phyloP scores from a whole-genome alignment of 1,140 invertebrate species.

The Lepidurus apus region DNA sequence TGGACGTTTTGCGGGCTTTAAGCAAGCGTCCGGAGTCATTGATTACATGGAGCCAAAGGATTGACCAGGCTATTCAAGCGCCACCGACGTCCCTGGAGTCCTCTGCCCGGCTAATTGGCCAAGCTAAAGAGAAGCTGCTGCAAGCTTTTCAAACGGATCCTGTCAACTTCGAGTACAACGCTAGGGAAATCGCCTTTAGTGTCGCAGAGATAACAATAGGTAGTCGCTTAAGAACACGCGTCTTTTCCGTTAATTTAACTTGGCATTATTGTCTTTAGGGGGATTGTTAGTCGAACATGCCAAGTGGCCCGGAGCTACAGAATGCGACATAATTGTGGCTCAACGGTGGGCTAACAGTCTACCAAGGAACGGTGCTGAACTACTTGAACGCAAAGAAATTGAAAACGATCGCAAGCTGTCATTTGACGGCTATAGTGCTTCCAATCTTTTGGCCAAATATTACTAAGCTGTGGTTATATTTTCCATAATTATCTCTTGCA shows the following conservation, averaged over 20 bases:
- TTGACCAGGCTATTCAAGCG: constrained; percentile 27
- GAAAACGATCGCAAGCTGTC: not conserved
- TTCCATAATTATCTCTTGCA: too few species aligned
- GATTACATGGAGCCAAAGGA: constrained; percentile 40
- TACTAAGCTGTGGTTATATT: not conserved
- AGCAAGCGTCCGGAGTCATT: constrained; percentile 49
- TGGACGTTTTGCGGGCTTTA: constrained; percentile 55
- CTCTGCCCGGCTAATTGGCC: constrained; percentile 30
- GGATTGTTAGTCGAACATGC: constrained; percentile 48
- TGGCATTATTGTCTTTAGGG: constrained; percentile 39
- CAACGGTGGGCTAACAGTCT: constrained; percentile 34
- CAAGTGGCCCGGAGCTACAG: constrained; percentile 38
- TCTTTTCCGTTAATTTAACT: constrained; percentile 30
- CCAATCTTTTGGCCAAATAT: constrained; percentile 10
- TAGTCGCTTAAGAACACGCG: constrained; percentile 36
- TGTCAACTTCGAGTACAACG: constrained; percentile 43
- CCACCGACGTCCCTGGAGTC: not conserved
- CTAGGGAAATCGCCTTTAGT: constrained; percentile 49
- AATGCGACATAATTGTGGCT: constrained; percentile 42
- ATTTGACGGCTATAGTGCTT: not conserved
- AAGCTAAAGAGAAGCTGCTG: constrained; percentile 40
- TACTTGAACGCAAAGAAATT: not conserved
- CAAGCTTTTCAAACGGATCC: constrained; percentile 40
- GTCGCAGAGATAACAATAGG: constrained; percentile 49
- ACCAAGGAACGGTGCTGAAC: not conserved